Percentiles rank a stretch among this genome's conserved stretches.
These are phyloP conservation scores for Tinamus major DNA, from an alignment of 2,797 vertebrate species.

Conservation along the genomic window DNA sequence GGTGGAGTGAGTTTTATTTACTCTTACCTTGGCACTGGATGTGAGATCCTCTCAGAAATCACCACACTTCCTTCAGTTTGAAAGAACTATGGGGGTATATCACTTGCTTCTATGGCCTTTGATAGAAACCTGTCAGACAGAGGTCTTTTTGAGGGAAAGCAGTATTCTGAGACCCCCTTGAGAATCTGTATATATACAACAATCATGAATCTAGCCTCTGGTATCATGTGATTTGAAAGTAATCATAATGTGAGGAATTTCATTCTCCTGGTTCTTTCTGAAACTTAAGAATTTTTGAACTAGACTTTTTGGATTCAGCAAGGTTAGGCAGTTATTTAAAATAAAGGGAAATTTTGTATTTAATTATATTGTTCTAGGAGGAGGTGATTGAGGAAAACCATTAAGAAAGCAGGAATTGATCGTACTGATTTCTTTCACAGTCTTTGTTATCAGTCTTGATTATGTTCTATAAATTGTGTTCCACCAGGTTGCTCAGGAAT, in stretches of 20 bases:
- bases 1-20: neutral
- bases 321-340: neutral
- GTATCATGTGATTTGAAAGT: neutral
- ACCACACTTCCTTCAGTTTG: neutral
- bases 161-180: neutral
- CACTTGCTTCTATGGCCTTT: neutral
- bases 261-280: neutral
- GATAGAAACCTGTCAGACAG: neutral
- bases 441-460: neutral
- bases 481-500: neutral
- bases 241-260: neutral
- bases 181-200: neutral
- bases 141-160: accelerated
- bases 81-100: neutral
- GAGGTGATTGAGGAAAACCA: neutral
- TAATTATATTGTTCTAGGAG: accelerated
- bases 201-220: neutral
- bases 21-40: no score
- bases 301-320: neutral
- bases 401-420: neutral
- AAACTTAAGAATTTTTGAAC: neutral
- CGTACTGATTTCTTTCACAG: neutral
- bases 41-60: neutral
- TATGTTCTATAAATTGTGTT: neutral
- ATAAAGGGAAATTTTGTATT: neutral